Percentiles rank a stretch among this genome's conserved stretches.
phyloP scores from a whole-genome alignment of 2,113 vertebrate genomes.

The Burhinus bistriatus region DNA sequence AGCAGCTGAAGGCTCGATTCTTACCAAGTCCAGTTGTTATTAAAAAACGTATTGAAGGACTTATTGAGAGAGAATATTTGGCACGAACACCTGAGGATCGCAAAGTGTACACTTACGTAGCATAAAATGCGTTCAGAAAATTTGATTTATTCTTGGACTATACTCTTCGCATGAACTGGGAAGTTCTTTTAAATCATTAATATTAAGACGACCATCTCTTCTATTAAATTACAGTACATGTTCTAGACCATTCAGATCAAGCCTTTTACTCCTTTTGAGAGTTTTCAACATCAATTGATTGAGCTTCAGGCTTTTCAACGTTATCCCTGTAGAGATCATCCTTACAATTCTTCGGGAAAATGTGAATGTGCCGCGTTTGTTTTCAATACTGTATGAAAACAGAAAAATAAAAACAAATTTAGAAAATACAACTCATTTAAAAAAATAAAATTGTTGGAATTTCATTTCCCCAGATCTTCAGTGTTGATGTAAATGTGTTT shows the following conservation, averaged over 20 bases:
- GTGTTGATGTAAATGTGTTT: constrained; percentile 90
- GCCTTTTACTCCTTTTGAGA: constrained; percentile 86
- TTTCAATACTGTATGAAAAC: constrained; percentile 95
- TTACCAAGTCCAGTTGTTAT: constrained; percentile 97
- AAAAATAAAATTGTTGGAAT: constrained; percentile 81
- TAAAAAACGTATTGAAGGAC: constrained; percentile 99
- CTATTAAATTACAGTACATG: constrained; percentile 87
- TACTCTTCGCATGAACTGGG: constrained; percentile 92
- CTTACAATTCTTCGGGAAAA: constrained; percentile 94
- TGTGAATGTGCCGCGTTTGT: constrained; percentile 95
- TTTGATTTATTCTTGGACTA: constrained; percentile 86
- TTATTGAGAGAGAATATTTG: constrained; percentile 99
- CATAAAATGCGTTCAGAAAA: constrained; percentile 83
- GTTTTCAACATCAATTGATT: constrained; percentile 87
- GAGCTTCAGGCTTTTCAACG: constrained; percentile 91
- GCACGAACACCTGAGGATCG: constrained; percentile 97
- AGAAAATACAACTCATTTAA: constrained; percentile 87
- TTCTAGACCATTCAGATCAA: constrained; percentile 91
- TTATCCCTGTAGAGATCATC: constrained; percentile 93
- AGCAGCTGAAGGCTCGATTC: constrained; percentile 94
- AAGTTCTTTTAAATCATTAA: constrained; percentile 91
- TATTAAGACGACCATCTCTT: constrained; percentile 84
- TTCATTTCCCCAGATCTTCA: constrained; percentile 88
- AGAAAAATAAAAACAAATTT: constrained; percentile 82
- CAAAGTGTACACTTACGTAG: constrained; percentile 98